Evolutionary conservation across 2,888 invertebrate species (phyloP).

Genomic region (Taenaris catops): DNA sequence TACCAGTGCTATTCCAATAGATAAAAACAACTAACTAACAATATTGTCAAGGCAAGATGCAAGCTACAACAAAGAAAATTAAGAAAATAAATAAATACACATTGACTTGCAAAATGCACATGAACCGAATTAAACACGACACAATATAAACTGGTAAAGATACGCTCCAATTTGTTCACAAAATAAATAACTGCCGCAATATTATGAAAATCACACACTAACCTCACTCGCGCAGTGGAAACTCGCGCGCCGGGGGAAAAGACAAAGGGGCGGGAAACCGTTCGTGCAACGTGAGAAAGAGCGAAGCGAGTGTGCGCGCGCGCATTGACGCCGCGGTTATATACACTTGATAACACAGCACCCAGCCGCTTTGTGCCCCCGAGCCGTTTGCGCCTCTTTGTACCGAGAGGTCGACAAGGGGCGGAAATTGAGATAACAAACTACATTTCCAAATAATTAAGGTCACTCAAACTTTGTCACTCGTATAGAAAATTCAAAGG

Average conservation of each 20-base stretch:
- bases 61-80: slow-evolving; percentile 10
- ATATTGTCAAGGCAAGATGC: no score
- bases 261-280: slow-evolving; percentile 54
- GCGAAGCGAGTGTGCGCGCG: slow-evolving; percentile 68
- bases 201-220: slow-evolving; percentile 45
- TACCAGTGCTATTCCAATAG: slow-evolving; percentile 5
- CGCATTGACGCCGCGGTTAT: slow-evolving; percentile 52
- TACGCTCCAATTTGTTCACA: slow-evolving; percentile 25
- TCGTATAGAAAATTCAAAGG: no score
- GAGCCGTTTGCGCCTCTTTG: slow-evolving; percentile 25
- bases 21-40: neutral
- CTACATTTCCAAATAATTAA: slow-evolving; percentile 11
- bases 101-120: slow-evolving; percentile 9
- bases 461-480: neutral
- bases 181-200: slow-evolving; percentile 17
- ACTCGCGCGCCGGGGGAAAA: slow-evolving; percentile 55
- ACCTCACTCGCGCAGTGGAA: slow-evolving; percentile 62
- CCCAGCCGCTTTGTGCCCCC: slow-evolving; percentile 32
- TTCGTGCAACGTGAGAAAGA: slow-evolving; percentile 51
- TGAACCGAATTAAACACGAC: slow-evolving; percentile 19
- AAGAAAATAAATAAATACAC: slow-evolving; percentile 7
- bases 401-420: slow-evolving; percentile 27
- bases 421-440: slow-evolving; percentile 27
- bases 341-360: slow-evolving; percentile 63
- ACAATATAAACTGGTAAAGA: slow-evolving; percentile 19